These are phyloP conservation scores for Dicentrarchus labrax DNA, from an alignment of 2,113 vertebrate genomes.

Conservation along the genomic window DNA sequence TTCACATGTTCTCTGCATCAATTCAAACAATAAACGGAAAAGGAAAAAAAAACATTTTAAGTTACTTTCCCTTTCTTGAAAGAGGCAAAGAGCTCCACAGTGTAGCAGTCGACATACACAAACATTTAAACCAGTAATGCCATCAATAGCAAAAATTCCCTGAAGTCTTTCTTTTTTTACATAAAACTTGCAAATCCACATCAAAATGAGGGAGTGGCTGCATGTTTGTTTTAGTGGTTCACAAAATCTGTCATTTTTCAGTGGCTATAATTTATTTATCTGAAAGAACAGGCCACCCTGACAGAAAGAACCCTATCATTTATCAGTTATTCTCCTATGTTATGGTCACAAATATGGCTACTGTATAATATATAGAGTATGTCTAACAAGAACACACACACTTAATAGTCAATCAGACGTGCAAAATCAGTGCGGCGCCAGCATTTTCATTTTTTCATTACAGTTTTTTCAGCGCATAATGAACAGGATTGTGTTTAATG, in stretches of 20 bases:
- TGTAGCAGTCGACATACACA: not conserved
- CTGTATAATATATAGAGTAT: slow-evolving; percentile 23
- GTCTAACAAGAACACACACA: slow-evolving; percentile 34
- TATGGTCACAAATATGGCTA: slow-evolving; percentile 1
- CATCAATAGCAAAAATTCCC: not conserved
- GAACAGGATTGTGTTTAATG: slow-evolving; percentile 76
- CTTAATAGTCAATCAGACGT: slow-evolving; percentile 76
- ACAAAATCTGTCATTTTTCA: not conserved
- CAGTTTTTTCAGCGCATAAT: slow-evolving; percentile 74
- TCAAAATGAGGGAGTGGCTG: not conserved
- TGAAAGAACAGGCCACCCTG: not conserved
- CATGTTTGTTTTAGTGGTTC: not conserved
- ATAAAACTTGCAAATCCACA: not conserved
- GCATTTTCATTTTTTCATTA: slow-evolving; percentile 71
- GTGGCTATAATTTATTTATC: not conserved
- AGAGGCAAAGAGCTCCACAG: not conserved
- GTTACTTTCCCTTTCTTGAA: no score
- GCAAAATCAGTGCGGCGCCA: slow-evolving; percentile 78
- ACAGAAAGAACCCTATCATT: slow-evolving; percentile 11
- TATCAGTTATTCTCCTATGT: not conserved
- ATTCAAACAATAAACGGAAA: no score
- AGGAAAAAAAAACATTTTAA: no score
- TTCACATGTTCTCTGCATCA: no score
- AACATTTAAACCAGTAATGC: not conserved
- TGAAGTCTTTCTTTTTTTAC: not conserved